Evolutionary conservation across 2,888 invertebrate genomes (phyloP), one percentile per base, ranked within the genome.

Genomic region (Drosophila incognita): DNA sequence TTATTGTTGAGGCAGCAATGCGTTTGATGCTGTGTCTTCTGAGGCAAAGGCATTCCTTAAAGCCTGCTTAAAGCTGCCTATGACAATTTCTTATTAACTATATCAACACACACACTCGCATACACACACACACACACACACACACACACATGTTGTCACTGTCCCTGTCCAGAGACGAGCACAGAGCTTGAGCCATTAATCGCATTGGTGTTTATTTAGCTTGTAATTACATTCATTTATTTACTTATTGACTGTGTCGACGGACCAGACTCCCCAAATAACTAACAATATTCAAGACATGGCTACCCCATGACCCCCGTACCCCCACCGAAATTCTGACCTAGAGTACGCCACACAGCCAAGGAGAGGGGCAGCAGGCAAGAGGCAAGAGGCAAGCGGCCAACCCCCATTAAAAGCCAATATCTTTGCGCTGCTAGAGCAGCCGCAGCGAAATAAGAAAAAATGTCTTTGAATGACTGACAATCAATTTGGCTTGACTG

Each of bases 401-500:
- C 87, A 85, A 78, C 90, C 88, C 88, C 90, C 86, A 88, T 89
- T 85, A 85, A 89, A 85, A 83, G 90, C 88, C 86, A 86, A 86
- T 89, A 86, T 85, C 90, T 88, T 76, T 69, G 82, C 69, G 75
- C 80, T 64, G 60, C 64, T 59, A 72, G 46, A 46, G 80, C 72
- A 68, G 63, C 69, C 62, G 58, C 69, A 69, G 69, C 53, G 61
- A 89, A 89, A 89, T 90, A 81, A 85, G 87, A 89, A 92, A 91
- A 92, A 92, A 90, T 92, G 90, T 92, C 91, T 91, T 91, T 90
- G 91, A 90, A 92, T 91, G 91, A 90, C 92, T 89, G 85, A 91
- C 92, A 92, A 92, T 92, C 92, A 91, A 92, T 92, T 92, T 92
- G 80, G 83, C 81, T 78, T 88, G 86, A 64, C 79, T 75, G 65